Base-by-base conservation (phyloP, 2,888 invertebrate species). In the Apodemia duryi region DNA sequence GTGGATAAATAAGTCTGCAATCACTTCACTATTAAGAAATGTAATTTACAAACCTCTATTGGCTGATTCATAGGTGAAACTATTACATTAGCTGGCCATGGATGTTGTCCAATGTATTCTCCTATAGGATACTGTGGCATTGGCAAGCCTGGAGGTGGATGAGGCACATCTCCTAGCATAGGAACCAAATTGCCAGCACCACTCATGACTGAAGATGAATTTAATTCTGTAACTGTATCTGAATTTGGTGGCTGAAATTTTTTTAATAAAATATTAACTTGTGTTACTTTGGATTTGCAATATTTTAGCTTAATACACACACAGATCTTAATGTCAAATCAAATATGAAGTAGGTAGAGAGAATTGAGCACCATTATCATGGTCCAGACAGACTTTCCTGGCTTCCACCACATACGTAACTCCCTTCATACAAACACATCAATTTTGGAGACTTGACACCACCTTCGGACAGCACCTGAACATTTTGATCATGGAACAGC, bases 71-170 rank as follows among this genome's bases (percentile, higher is more conserved):
- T 71, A 65, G 89, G 82, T 70, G 88, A 81, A 6, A 91, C 88
- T 69, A 92, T 89, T 68, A 91, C 88, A 71, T 91, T 91, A 4
- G 85, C 81, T 54, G 88, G 85, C 92, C 92, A 92, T 32, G 85
- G 77, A 66, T 88, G 88, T 70, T 86, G 92, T 52, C 84, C 86
- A 66, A 91, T 85, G 69, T 86, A 92, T 63, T 92, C 92, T 64
- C 81, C 86, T 73, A 92, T 84, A 71, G 84, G 88, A 74, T 91
- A 91, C 73, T 91, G 92, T 67, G 92, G 90, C 63, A 92, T 70
- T 1, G 92, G 88, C 66, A 92, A 74, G 6, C 92, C 92, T 0
- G 91, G 91, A 0, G 92, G 92, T 0, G 91, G 87, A 66, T 87
- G 91, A 13, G 86, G 79, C 43, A 91, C 85, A 70, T 91, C 91